Percentiles rank a stretch among this genome's conserved stretches.
Conservation (phyloP, 1,140 invertebrate genomes). For the Eulimnadia texana region DNA sequence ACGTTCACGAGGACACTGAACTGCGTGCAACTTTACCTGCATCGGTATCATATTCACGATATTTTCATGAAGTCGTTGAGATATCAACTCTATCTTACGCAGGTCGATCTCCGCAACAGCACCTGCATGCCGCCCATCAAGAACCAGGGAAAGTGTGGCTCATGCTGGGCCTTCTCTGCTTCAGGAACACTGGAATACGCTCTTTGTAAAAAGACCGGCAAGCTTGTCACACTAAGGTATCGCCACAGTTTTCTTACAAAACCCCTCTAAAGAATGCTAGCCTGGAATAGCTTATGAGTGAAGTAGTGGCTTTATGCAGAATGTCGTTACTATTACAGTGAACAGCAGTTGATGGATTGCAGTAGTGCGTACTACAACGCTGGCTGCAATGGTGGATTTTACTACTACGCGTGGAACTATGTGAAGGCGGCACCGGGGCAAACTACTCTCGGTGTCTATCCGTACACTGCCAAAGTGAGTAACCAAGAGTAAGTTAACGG, state of each 20-base stretch:
- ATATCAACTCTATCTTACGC: background rate
- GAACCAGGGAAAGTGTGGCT: conserved; percentile 27
- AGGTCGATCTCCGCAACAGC: conserved; percentile 4
- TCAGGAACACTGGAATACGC: conserved; percentile 21
- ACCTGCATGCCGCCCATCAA: conserved; percentile 12
- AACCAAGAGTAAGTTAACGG: background rate
- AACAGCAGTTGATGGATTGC: conserved; percentile 48
- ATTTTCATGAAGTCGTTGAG: background rate
- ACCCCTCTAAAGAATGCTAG: background rate
- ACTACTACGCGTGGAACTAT: conserved; percentile 2
- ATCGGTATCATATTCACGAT: background rate
- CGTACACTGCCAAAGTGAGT: conserved; percentile 20
- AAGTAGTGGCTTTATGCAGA: too few species aligned
- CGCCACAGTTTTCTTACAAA: background rate
- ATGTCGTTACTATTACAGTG: too few species aligned
- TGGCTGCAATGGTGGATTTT: conserved; percentile 52
- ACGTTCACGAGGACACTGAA: too few species aligned
- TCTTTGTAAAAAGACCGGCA: conserved; percentile 18
- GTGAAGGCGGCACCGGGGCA: background rate
- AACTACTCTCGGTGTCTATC: background rate
- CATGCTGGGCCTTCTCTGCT: conserved; percentile 30
- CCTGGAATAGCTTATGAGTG: background rate
- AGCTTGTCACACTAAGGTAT: conserved; percentile 26
- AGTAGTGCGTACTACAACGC: conserved; percentile 36
- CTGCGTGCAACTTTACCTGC: background rate